A percentile compares a stretch with the other conserved stretches of the same genome.
Evolutionary conservation across 2,113 vertebrate species (phyloP).

Genomic region (Mesocricetus auratus): DNA sequence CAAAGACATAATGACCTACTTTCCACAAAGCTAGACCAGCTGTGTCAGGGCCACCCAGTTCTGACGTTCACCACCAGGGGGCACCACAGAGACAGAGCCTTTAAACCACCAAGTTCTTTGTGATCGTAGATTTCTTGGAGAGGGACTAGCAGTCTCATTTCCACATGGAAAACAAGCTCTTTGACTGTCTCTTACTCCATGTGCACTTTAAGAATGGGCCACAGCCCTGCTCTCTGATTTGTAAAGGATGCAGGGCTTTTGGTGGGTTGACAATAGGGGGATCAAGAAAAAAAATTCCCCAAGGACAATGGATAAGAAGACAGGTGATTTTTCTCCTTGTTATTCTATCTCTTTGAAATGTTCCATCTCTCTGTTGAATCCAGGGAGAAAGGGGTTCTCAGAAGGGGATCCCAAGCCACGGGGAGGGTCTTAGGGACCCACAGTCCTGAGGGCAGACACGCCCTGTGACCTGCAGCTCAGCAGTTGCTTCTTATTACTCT

Average conservation of each 20-base stretch:
- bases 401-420: accelerated
- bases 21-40: not conserved
- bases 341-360: conserved; percentile 9
- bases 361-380: not conserved
- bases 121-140: not conserved
- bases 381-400: not conserved
- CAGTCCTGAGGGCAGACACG: not conserved
- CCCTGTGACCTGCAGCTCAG: not conserved
- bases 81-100: not conserved
- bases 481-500: not conserved
- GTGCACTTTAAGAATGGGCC: not conserved
- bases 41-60: not conserved
- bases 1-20: not conserved
- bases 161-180: not conserved
- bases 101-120: not conserved
- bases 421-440: not conserved
- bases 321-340: not conserved
- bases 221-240: not conserved
- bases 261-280: conserved; percentile 34
- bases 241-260: conserved; percentile 28
- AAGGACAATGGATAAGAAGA: not conserved
- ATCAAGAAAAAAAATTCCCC: not conserved
- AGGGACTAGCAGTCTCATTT: not conserved
- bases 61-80: conserved; percentile 49
- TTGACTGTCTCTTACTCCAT: not conserved